Evolutionary conservation across 1,140 invertebrate species (phyloP).

Genomic region (Penaeus vannamei): DNA sequence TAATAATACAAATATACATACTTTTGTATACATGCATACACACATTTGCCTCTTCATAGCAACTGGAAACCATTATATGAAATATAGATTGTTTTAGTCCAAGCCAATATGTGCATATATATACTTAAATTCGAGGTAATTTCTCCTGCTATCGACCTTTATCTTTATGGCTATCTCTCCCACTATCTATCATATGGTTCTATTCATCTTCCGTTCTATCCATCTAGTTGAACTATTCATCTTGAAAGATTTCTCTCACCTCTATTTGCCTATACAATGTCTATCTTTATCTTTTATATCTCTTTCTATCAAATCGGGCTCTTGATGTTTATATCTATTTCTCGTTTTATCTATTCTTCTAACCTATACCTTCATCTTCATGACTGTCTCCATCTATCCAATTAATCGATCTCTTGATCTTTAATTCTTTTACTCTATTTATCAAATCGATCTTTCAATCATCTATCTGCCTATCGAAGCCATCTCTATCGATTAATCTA

Average conservation of each 20-base stretch:
- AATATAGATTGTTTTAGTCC: too few relatives aligned
- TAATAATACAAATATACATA: too few relatives aligned
- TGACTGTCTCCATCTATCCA: not conserved
- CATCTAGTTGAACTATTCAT: not conserved
- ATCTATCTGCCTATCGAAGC: not conserved
- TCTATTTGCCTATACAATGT: not conserved
- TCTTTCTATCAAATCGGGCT: slow-evolving; percentile 23
- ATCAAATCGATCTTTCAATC: not conserved
- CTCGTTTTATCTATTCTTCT: not conserved
- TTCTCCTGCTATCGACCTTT: too few relatives aligned
- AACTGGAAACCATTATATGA: too few relatives aligned
- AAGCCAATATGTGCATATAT: too few relatives aligned
- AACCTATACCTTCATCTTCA: not conserved
- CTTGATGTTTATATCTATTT: not conserved
- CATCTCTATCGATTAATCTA: not conserved
- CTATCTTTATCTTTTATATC: slow-evolving; percentile 22
- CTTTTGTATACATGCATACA: too few relatives aligned
- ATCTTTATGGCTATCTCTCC: too few relatives aligned
- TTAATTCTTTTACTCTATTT: not conserved
- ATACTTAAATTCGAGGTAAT: too few relatives aligned
- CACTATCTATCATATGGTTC: too few relatives aligned
- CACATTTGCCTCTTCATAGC: too few relatives aligned
- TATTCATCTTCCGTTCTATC: too few relatives aligned
- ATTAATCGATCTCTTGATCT: not conserved
- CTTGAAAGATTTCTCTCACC: not conserved